phyloP scores from a whole-genome alignment of 2,888 invertebrate species.

The Tridacna crocea region DNA sequence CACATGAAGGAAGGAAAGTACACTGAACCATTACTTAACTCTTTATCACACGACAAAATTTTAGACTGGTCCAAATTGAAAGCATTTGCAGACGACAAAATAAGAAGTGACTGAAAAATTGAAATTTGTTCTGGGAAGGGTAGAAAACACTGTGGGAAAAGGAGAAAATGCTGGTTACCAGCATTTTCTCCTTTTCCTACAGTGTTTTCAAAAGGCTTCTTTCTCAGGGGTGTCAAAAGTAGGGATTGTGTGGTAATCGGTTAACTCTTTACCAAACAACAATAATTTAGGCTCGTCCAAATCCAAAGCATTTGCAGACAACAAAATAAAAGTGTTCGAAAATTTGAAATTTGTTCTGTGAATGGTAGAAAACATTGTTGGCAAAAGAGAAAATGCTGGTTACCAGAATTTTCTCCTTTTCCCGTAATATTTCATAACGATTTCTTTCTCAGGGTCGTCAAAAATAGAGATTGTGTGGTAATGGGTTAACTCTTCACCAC shows the following conservation, averaged over 20 bases:
- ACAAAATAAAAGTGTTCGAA: too few species aligned
- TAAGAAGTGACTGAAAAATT: too few species aligned
- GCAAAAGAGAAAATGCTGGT: not conserved
- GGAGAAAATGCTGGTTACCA: not conserved
- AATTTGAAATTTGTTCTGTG: too few species aligned
- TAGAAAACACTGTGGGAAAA: constrained; percentile 5
- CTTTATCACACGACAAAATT: too few species aligned
- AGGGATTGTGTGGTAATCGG: not conserved
- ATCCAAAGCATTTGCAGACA: too few species aligned
- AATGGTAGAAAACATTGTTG: not conserved
- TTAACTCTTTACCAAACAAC: too few species aligned
- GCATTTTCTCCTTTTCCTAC: constrained; percentile 3
- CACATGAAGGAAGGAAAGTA: too few species aligned
- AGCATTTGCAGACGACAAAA: too few species aligned
- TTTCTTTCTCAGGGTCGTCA: not conserved
- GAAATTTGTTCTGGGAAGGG: not conserved
- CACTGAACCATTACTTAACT: too few species aligned
- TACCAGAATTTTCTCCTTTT: not conserved
- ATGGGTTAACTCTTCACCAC: too few species aligned
- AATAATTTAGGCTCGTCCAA: too few species aligned
- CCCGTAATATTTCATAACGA: not conserved
- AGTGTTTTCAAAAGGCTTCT: not conserved
- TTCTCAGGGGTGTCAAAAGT: not conserved
- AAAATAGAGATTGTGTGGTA: not conserved
- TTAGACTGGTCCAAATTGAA: too few species aligned